Base-by-base conservation (phyloP, 2,797 vertebrate genomes). In the Cyclura pinguis region DNA sequence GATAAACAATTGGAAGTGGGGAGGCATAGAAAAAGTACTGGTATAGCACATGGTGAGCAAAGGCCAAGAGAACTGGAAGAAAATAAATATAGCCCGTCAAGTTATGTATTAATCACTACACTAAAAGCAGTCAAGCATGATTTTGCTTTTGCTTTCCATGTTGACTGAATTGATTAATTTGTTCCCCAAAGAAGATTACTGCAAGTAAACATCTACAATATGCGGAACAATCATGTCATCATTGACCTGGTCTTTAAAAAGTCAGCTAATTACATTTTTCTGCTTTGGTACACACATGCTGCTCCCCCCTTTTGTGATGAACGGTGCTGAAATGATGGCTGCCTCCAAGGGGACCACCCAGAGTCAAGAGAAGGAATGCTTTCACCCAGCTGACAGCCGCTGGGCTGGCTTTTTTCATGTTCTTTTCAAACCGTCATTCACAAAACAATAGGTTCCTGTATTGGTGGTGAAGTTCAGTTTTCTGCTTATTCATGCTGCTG, bases 331-430 rank as follows among this genome's bases (percentile, higher is more conserved):
- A 96, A 96, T 93, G 87, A 3, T 80, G 93, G 93, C 87, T 89
- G 90, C 88, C 94, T 93, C 88, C 91, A 80, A 84, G 78, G 77
- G 92, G 97, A 97, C 97, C 97, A 97, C 97, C 97, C 97, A 97
- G 94, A 91, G 93, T 90, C 96, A 92, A 95, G 94, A 92, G 95
- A 95, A 96, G 92, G 96, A 97, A 97, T 97, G 96, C 95, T 84
- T 96, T 96, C 95, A 93, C 94, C 93, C 96, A 92, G 92, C 86
- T 95, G 96, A 93, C 95, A 96, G 96, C 93, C 90, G 88, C 96
- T 94, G 92, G 90, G 87, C 89, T 96, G 93, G 90, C 82, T 94
- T 81, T 91, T 89, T 92, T 85, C 89, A 84, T 90, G 89, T 96
- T 96, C 94, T 92, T 95, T 77, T n/a, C 89, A 95, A 94, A 95